These are phyloP conservation scores for Glyptemys insculpta DNA, from an alignment of 2,797 vertebrate genomes.

Conservation along the genomic window DNA sequence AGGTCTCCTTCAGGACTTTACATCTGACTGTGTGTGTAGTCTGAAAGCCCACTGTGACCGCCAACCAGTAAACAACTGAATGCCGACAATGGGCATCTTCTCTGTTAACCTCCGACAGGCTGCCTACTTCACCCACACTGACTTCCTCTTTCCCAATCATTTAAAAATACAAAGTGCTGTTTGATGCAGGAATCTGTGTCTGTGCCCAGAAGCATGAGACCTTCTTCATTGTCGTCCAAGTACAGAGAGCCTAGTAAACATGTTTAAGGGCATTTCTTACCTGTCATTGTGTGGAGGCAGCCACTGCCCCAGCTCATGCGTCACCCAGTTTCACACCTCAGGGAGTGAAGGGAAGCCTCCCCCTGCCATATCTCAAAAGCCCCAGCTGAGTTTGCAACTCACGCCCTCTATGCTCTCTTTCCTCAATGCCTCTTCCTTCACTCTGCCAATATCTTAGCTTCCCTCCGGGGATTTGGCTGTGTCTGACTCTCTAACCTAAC, in stretches of 20 bases:
- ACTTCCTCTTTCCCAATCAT: not conserved
- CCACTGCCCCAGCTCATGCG: not conserved
- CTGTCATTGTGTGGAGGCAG: not conserved
- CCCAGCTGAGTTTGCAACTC: not conserved
- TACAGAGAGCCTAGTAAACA: not conserved
- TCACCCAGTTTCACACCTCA: not conserved
- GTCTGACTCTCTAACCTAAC: not conserved
- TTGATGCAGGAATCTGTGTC: not conserved
- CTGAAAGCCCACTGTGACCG: not conserved
- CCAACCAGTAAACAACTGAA: not conserved
- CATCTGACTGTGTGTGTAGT: not conserved
- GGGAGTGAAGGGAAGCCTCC: not conserved
- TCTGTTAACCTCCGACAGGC: not conserved
- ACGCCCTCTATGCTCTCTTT: not conserved
- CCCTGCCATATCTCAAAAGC: not conserved
- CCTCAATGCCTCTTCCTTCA: not conserved
- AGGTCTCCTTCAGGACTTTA: not conserved
- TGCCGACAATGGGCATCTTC: not conserved
- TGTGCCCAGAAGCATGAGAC: not conserved
- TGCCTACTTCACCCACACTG: not conserved
- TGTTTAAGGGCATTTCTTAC: not conserved
- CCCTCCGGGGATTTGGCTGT: not conserved
- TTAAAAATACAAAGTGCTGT: not conserved
- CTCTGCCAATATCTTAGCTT: not conserved
- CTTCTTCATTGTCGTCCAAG: not conserved